phyloP scores from a whole-genome alignment of 2,888 invertebrate genomes.

The Suillia variegata region DNA sequence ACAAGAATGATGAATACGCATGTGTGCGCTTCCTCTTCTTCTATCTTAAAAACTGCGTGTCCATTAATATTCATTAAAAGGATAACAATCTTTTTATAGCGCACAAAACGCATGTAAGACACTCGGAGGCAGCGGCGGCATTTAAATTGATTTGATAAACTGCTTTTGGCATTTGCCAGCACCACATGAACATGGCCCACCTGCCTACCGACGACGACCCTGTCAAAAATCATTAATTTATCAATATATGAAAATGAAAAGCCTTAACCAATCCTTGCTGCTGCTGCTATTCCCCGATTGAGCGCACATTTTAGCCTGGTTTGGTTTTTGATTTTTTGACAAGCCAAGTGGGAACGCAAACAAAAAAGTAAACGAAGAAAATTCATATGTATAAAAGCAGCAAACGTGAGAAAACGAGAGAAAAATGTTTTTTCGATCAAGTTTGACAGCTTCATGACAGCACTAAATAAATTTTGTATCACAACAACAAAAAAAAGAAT shows the following conservation, averaged over 20 bases:
- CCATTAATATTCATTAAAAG: constrained; percentile 48
- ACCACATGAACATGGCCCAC: too few species aligned
- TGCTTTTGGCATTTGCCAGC: too few species aligned
- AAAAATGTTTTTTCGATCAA: constrained; percentile 52
- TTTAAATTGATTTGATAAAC: constrained; percentile 8
- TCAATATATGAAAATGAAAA: constrained; percentile 32
- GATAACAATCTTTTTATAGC: not conserved
- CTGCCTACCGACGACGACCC: not conserved
- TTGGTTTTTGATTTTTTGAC: constrained; percentile 22
- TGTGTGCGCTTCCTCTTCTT: too few species aligned
- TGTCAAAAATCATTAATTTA: constrained; percentile 46
- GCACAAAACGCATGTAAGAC: not conserved
- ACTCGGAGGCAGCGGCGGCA: too few species aligned
- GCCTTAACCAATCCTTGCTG: not conserved
- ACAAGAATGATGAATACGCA: constrained; percentile 43
- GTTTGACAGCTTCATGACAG: constrained; percentile 58
- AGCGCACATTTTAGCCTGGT: constrained; percentile 28
- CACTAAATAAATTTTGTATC: constrained; percentile 55
- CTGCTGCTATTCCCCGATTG: not conserved
- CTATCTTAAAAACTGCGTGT: not conserved
- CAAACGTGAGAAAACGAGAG: too few species aligned
- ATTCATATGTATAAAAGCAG: too few species aligned
- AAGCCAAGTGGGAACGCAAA: constrained; percentile 17
- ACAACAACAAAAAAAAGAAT: constrained; percentile 21
- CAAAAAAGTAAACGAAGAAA: constrained; percentile 50